Evolutionary conservation across 2,888 invertebrate species (phyloP).

Genomic region (Diogma glabrata): DNA sequence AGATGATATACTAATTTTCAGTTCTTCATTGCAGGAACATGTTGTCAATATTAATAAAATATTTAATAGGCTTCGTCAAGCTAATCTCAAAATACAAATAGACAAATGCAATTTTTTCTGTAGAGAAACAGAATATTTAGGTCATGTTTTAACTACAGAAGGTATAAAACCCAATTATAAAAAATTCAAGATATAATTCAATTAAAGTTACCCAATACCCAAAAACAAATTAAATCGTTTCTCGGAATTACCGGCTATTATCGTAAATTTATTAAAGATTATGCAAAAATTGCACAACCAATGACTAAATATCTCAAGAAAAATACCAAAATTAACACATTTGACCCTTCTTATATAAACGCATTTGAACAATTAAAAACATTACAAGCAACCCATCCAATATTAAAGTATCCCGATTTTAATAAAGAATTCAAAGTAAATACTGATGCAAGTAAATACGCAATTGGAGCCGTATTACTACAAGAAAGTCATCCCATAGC

Average conservation of each 20-base stretch:
- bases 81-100: no score
- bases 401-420: background rate
- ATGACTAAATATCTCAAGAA: background rate
- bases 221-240: conserved; percentile 2
- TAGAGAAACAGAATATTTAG: no score
- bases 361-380: background rate
- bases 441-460: background rate
- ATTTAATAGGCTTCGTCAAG: no score
- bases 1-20: no score
- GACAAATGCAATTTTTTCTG: no score
- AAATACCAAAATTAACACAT: background rate
- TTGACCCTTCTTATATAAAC: background rate
- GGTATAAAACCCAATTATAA: no score
- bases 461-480: no score
- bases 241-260: background rate
- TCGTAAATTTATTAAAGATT: background rate
- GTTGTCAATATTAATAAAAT: no score
- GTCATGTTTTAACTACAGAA: no score
- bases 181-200: no score
- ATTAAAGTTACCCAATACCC: background rate
- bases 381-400: background rate
- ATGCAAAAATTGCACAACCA: conserved; percentile 1
- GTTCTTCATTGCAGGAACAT: no score
- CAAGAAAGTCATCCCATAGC: no score
- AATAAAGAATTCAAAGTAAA: background rate